Evolutionary conservation across 2,888 invertebrate genomes (phyloP).

Genomic region (Xanthorhoe spadicearia): DNA sequence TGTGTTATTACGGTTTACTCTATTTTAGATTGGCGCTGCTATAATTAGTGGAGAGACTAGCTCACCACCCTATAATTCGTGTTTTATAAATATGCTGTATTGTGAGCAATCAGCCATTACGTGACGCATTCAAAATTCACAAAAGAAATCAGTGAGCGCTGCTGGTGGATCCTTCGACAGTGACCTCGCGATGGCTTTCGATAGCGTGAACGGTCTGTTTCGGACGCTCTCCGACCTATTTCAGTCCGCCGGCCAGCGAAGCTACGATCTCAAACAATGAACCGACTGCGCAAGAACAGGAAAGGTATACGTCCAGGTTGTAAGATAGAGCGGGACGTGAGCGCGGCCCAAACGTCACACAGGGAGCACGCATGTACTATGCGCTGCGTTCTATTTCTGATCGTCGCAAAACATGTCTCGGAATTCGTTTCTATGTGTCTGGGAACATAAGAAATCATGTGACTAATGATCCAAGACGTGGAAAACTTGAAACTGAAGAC

Average conservation of each 20-base stretch:
- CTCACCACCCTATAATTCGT: slow-evolving; percentile 45
- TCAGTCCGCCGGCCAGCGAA: slow-evolving; percentile 78
- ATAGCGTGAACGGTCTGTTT: slow-evolving; percentile 78
- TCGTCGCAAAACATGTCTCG: slow-evolving; percentile 84
- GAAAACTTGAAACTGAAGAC: slow-evolving; percentile 20
- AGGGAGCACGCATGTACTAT: slow-evolving; percentile 76
- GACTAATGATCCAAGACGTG: slow-evolving; percentile 72
- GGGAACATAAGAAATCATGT: slow-evolving; percentile 81
- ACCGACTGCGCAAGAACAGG: slow-evolving; percentile 74
- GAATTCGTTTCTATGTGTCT: slow-evolving; percentile 83
- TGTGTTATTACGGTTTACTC: slow-evolving; percentile 57
- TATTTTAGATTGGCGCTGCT: slow-evolving; percentile 59
- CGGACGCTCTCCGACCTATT: slow-evolving; percentile 82
- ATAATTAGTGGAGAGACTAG: slow-evolving; percentile 55
- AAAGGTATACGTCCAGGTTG: slow-evolving; percentile 68
- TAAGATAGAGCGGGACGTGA: slow-evolving; percentile 70
- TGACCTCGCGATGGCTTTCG: slow-evolving; percentile 81
- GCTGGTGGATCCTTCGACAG: slow-evolving; percentile 71
- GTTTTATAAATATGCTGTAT: slow-evolving; percentile 46
- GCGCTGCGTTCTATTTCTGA: slow-evolving; percentile 82
- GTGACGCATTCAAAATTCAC: slow-evolving; percentile 45
- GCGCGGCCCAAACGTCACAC: slow-evolving; percentile 70
- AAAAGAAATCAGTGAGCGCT: slow-evolving; percentile 55
- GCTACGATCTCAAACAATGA: slow-evolving; percentile 81
- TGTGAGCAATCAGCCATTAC: slow-evolving; percentile 47